phyloP scores from a whole-genome alignment of 2,797 vertebrate genomes.

The Sparidentex hasta region DNA sequence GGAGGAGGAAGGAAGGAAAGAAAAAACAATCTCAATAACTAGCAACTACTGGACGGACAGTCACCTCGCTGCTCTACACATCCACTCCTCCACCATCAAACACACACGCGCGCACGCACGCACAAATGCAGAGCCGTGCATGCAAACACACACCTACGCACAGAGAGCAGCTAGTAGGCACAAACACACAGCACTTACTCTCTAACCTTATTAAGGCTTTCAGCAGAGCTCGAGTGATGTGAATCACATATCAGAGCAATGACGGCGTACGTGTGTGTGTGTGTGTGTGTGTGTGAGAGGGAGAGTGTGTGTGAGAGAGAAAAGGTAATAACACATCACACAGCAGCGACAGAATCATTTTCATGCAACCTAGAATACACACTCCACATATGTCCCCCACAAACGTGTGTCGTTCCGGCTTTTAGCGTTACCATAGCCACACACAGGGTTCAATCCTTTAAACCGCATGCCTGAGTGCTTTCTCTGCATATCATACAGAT shows the following conservation, averaged over 20 bases:
- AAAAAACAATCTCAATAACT: conserved; percentile 52
- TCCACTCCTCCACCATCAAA: conserved; percentile 16
- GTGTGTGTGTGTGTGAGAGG: conserved; percentile 12
- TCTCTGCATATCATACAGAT: conserved; percentile 65
- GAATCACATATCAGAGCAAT: conserved; percentile 68
- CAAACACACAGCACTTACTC: conserved; percentile 76
- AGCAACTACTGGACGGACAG: conserved; percentile 49
- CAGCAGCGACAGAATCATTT: conserved; percentile 28
- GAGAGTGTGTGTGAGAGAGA: conserved; percentile 5
- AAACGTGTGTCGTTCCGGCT: conserved; percentile 21
- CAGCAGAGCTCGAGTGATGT: conserved; percentile 64
- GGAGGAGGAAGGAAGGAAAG: conserved; percentile 47
- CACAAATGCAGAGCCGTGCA: conserved; percentile 22
- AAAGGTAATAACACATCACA: conserved; percentile 40
- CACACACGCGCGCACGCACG: conserved; percentile 20
- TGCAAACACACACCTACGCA: conserved; percentile 58
- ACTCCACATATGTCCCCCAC: conserved; percentile 37
- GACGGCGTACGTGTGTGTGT: conserved; percentile 24
- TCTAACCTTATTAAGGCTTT: conserved; percentile 83
- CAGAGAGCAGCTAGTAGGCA: conserved; percentile 44
- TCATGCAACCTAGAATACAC: neutral
- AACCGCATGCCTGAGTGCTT: conserved; percentile 54
- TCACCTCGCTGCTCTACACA: conserved; percentile 46
- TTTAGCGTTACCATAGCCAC: conserved; percentile 45
- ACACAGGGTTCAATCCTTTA: conserved; percentile 41